Percentiles rank a stretch among this genome's conserved stretches.
Conservation (phyloP, 2,113 vertebrate genomes). For the Rhinogobius similis region DNA sequence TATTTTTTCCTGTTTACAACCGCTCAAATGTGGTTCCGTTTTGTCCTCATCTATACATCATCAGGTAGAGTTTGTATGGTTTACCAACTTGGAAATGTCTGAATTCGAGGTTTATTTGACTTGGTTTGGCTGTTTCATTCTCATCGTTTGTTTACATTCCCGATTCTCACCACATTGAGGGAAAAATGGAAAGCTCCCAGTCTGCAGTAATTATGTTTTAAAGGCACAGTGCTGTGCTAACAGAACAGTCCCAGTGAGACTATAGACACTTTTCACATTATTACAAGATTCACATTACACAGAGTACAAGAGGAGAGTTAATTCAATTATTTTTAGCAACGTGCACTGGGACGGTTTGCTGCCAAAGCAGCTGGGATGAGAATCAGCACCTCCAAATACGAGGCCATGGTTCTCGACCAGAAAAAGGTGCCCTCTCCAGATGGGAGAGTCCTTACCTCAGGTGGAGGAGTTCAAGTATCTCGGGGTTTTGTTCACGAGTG, state of each 20-base stretch:
- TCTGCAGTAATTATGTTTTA: slow-evolving; percentile 8
- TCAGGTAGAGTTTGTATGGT: not conserved
- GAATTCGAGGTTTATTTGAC: slow-evolving; percentile 15
- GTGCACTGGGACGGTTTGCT: too few species aligned
- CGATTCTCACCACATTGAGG: slow-evolving; percentile 27
- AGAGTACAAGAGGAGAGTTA: not conserved
- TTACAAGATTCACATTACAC: not conserved
- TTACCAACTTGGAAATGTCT: not conserved
- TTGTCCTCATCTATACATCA: not conserved
- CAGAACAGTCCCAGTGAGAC: not conserved
- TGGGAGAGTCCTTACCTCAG: too few species aligned
- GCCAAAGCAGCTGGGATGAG: too few species aligned
- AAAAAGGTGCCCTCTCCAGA: too few species aligned
- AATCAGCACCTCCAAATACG: too few species aligned
- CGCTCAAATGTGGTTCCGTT: not conserved
- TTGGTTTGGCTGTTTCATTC: slow-evolving; percentile 2
- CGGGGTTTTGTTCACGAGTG: too few species aligned
- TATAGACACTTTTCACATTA: not conserved
- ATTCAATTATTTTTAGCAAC: too few species aligned
- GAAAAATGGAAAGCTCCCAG: not conserved
- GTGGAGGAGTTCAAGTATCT: too few species aligned
- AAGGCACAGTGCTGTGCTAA: slow-evolving; percentile 7
- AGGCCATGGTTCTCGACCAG: too few species aligned
- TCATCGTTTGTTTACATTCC: slow-evolving; percentile 51
- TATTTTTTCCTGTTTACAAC: not conserved